phyloP scores from a whole-genome alignment of 2,797 vertebrate genomes.

The Paguma larvata region DNA sequence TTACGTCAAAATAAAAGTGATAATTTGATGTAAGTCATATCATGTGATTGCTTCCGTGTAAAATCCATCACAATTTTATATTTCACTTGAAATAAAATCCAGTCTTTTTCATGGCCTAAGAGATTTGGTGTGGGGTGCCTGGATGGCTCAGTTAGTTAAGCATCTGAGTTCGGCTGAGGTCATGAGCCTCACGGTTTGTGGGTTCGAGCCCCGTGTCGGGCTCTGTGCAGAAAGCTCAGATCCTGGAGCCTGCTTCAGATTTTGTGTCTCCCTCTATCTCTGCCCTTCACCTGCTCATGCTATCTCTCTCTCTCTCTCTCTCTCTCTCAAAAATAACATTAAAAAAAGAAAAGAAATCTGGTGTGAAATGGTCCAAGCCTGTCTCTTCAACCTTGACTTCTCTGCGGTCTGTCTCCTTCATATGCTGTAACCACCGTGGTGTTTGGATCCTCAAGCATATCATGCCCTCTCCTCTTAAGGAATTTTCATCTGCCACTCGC shows the following conservation, averaged over 20 bases:
- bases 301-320: too few species aligned
- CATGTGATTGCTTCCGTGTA: background rate
- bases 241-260: too few species aligned
- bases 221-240: too few species aligned
- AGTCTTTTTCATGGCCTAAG: background rate
- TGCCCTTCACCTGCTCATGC: too few species aligned
- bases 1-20: background rate
- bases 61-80: background rate
- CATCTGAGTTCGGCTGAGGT: too few species aligned
- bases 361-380: background rate
- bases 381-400: background rate
- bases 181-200: too few species aligned
- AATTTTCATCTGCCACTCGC: background rate
- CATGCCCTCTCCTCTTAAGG: background rate
- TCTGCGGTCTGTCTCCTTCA: background rate
- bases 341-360: background rate
- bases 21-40: background rate
- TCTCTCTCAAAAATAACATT: too few species aligned
- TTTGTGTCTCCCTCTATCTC: too few species aligned
- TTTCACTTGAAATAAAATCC: background rate
- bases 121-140: background rate
- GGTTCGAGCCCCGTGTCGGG: too few species aligned
- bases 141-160: too few species aligned
- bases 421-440: background rate
- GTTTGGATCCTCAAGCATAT: background rate